Base-by-base conservation (phyloP, 2,113 vertebrate genomes). In the Verasper variegatus region DNA sequence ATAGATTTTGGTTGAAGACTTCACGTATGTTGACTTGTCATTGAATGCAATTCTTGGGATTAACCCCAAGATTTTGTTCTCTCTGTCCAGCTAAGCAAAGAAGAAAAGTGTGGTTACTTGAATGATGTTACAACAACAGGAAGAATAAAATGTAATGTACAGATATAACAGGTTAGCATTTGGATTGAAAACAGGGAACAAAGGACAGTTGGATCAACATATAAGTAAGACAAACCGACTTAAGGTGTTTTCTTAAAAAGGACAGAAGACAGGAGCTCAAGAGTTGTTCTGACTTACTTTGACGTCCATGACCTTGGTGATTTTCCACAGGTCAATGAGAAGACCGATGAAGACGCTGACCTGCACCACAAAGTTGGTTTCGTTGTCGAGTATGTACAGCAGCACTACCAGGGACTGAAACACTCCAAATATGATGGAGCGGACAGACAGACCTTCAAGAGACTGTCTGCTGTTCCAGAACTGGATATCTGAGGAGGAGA, bases 401-500 rank as follows among this genome's bases (percentile, higher is more conserved):
- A 99, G 94, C 17, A 99, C 97, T 1, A 99, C 96, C 0, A 97
- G 92, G 0, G 97, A 99, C 93, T 99, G 97, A 88, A 98, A 98
- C 0, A 98, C 97, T 0, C 97, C 97, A 0, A 99, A 98, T 85
- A 97, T 95, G 49, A 98, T 97, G 0, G 97, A 99, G 61, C 97
- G 97, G 63, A 98, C 97, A 0, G 97, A 98, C 4, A 99, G 94
- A 0, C 97, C 97, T 80, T 99, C 97, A 45, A 99, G 88, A n/a
- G 97, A 99, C 74, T 99, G 97, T 23, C 97, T 94, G 84, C 97
- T 98, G 89, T 98, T 98, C 97, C 97, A 99, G 90, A 99, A 98
- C 91, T 99, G 97, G 93, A 99, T 99, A 57, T 99, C 97, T 98
- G 88, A 10, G 61, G 73, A 79, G 61, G 52, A 76, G 47, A 83